Percentiles rank a stretch among this genome's conserved stretches.
phyloP scores from a whole-genome alignment of 1,140 invertebrate genomes.

The Dendroctonus valens region DNA sequence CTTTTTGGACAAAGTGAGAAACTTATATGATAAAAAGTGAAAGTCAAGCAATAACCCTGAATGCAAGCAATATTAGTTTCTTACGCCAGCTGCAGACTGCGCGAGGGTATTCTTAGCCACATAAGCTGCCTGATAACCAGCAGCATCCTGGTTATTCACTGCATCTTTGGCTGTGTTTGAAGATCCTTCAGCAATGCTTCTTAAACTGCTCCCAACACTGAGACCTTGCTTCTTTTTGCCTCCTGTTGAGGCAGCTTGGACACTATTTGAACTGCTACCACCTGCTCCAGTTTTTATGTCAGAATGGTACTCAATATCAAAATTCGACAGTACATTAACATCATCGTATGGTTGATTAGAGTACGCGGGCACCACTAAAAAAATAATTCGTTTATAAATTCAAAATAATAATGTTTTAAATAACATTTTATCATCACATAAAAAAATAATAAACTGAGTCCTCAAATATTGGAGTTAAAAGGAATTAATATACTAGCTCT shows the following conservation, averaged over 20 bases:
- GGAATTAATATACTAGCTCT: no score
- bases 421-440: no score
- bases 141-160: constrained; percentile 62
- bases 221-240: constrained; percentile 41
- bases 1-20: not conserved
- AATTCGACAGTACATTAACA: constrained; percentile 36
- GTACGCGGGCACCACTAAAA: constrained; percentile 23
- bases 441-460: no score
- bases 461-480: no score
- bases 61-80: constrained; percentile 23
- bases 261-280: constrained; percentile 2
- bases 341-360: constrained; percentile 36
- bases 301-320: constrained; percentile 34
- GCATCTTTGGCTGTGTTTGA: constrained; percentile 70
- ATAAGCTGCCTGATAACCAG: constrained; percentile 67
- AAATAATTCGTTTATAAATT: not conserved
- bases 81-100: constrained; percentile 64
- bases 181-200: constrained; percentile 63
- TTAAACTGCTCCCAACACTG: constrained; percentile 49
- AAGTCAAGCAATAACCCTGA: not conserved
- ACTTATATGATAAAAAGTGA: not conserved
- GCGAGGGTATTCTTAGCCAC: constrained; percentile 69
- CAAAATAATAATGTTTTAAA: not conserved
- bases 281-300: constrained; percentile 25
- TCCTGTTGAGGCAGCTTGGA: constrained; percentile 31